A percentile compares a stretch with the other conserved stretches of the same genome.
Conservation (phyloP, 2,888 invertebrate genomes). For the Frankliniella intonsa region DNA sequence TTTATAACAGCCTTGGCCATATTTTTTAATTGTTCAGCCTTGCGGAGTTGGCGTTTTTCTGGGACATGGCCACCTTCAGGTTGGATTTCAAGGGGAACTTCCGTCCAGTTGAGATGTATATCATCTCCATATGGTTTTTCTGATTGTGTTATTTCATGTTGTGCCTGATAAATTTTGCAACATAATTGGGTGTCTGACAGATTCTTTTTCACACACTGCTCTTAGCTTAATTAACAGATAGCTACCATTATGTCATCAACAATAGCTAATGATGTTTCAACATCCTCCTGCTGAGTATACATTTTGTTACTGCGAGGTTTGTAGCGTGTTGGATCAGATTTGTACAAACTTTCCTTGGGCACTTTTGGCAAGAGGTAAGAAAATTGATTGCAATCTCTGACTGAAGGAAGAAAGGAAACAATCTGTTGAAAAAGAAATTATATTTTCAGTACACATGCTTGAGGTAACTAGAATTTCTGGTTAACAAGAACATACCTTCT, state of each 20-base stretch:
- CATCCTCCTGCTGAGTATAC: slow-evolving; percentile 71
- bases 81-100: slow-evolving; percentile 67
- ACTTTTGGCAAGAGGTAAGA: slow-evolving; percentile 49
- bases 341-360: slow-evolving; percentile 65
- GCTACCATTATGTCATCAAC: slow-evolving; percentile 46
- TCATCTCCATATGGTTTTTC: slow-evolving; percentile 46
- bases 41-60: slow-evolving; percentile 63
- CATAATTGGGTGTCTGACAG: background rate
- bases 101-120: slow-evolving; percentile 60
- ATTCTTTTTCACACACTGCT: background rate
- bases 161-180: background rate
- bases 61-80: slow-evolving; percentile 79
- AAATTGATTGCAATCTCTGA: background rate
- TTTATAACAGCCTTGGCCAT: slow-evolving; percentile 70
- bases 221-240: background rate
- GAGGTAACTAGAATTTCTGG: background rate
- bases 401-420: background rate
- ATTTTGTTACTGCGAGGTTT: slow-evolving; percentile 63
- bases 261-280: slow-evolving; percentile 58
- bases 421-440: background rate
- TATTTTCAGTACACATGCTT: too few species aligned
- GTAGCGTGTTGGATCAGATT: slow-evolving; percentile 70
- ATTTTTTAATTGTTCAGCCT: slow-evolving; percentile 83
- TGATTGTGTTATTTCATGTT: background rate
- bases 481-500: background rate